phyloP scores from a whole-genome alignment of 2,113 vertebrate genomes.

The Myotis brandtii region DNA sequence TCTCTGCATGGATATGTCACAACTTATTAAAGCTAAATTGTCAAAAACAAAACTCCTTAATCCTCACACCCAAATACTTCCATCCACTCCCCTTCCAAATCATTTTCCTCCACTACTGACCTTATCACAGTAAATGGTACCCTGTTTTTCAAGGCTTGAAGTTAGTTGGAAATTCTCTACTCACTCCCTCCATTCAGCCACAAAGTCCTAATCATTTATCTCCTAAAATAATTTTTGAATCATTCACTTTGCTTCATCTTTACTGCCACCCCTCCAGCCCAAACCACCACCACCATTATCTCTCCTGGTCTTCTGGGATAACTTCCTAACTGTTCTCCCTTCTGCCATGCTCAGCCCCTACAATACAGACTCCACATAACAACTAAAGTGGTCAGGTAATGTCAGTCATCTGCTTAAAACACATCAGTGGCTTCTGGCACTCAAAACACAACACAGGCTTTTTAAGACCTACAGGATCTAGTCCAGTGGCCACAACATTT shows the following conservation, averaged over 20 bases:
- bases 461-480: not conserved
- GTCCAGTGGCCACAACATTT: too few species aligned
- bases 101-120: not conserved
- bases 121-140: not conserved
- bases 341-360: not conserved
- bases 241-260: not conserved
- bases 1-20: not conserved
- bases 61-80: not conserved
- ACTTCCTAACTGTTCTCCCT: not conserved
- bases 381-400: not conserved
- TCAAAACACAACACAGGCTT: not conserved
- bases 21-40: not conserved
- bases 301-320: not conserved
- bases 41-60: not conserved
- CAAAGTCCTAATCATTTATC: not conserved
- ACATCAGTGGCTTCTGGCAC: not conserved
- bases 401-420: not conserved
- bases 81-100: not conserved
- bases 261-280: not conserved
- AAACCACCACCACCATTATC: not conserved
- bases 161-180: not conserved
- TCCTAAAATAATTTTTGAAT: not conserved
- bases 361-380: not conserved
- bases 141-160: not conserved
- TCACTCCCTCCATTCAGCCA: not conserved